Percentiles rank a stretch among this genome's conserved stretches.
Evolutionary conservation across 2,113 vertebrate genomes (phyloP).

Genomic region (Aegotheles bennettii): DNA sequence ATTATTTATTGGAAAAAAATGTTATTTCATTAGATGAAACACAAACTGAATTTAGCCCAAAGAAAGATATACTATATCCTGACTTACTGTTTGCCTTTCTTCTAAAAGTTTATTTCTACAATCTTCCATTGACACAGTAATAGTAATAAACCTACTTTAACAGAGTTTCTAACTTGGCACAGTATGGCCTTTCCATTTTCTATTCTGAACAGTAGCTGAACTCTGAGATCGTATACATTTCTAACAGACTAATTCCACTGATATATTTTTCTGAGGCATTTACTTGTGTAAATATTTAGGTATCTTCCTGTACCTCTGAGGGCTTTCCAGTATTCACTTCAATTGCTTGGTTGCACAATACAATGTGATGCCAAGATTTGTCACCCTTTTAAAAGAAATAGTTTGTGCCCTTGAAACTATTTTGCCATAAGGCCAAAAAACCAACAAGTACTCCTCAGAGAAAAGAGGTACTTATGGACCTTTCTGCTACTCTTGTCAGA

Average conservation of each 20-base stretch:
- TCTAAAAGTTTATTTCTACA: not conserved
- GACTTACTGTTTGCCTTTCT: not conserved
- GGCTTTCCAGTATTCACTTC: not conserved
- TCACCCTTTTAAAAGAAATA: not conserved
- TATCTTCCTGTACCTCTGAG: not conserved
- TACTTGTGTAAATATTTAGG: not conserved
- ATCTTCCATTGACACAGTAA: not conserved
- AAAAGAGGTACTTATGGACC: not conserved
- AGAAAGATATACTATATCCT: not conserved
- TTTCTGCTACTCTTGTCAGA: not conserved
- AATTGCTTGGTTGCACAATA: not conserved
- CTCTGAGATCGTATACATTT: not conserved
- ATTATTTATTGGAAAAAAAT: not conserved
- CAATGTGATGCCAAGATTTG: not conserved
- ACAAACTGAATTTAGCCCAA: not conserved
- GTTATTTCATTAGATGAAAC: not conserved
- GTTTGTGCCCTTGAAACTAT: not conserved
- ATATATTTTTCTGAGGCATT: not conserved
- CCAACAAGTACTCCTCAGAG: not conserved
- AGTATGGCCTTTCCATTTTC: not conserved
- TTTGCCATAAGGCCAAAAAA: not conserved
- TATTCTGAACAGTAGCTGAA: not conserved
- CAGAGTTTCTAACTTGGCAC: not conserved
- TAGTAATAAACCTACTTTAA: not conserved
- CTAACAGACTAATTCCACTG: not conserved